Evolutionary conservation across 2,797 vertebrate species (phyloP).

Genomic region (Arnoldichthys spilopterus): DNA sequence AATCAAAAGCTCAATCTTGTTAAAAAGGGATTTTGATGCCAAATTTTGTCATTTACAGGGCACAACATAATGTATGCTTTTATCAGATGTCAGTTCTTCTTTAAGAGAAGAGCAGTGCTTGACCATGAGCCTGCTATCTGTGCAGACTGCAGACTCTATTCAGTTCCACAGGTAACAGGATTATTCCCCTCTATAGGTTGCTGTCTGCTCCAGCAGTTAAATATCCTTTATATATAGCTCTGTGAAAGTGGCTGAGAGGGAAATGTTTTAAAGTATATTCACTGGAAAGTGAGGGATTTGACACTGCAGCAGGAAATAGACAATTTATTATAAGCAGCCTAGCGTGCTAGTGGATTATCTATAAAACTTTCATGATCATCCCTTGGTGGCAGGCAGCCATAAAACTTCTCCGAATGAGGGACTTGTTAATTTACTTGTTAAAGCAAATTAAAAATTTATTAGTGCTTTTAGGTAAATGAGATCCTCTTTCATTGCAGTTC

Average conservation of each 20-base stretch:
- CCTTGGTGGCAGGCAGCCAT: constrained; percentile 95
- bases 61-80: background rate
- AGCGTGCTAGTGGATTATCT: constrained; percentile 93
- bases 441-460: constrained; percentile 99
- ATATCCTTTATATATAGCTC: constrained; percentile 68
- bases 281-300: constrained; percentile 88
- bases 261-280: constrained; percentile 87
- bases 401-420: constrained; percentile 99
- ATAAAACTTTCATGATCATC: constrained; percentile 98
- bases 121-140: background rate
- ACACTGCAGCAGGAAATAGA: constrained; percentile 95
- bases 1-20: constrained; percentile 26
- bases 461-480: constrained; percentile 99
- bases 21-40: background rate
- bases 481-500: constrained; percentile 96
- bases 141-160: constrained; percentile 25
- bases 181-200: constrained; percentile 33
- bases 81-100: background rate
- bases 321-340: constrained; percentile 96
- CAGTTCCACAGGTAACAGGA: constrained; percentile 43
- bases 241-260: constrained; percentile 70
- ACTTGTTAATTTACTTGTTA: constrained; percentile 99
- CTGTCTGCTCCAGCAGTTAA: constrained; percentile 60
- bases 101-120: background rate
- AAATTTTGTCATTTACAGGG: background rate